Evolutionary conservation across 2,888 invertebrate species (phyloP).

Genomic region (Nomada fabriciana): DNA sequence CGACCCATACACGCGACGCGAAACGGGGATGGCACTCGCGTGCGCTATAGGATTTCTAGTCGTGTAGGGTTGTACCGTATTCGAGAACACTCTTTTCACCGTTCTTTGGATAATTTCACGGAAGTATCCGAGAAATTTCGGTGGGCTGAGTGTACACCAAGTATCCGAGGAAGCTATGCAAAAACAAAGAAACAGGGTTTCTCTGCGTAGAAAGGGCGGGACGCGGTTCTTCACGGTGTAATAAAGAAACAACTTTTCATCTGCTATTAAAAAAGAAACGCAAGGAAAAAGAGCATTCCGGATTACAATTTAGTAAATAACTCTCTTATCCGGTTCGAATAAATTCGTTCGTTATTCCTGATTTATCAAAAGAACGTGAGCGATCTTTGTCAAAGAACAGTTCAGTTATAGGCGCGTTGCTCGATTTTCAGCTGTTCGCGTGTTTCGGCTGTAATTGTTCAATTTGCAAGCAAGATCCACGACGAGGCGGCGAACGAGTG

Average conservation of each 20-base stretch:
- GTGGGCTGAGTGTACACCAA: neutral
- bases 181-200: constrained; percentile 18
- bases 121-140: constrained; percentile 47
- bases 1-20: neutral
- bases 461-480: constrained; percentile 37
- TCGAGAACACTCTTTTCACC: constrained; percentile 18
- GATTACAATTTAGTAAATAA: neutral
- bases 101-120: constrained; percentile 34
- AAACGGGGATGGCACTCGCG: constrained; percentile 41
- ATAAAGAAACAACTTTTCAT: constrained; percentile 36
- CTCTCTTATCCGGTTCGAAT: neutral
- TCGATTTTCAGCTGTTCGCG: constrained; percentile 27
- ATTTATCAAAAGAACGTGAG: no score
- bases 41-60: constrained; percentile 20
- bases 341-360: neutral
- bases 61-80: constrained; percentile 9
- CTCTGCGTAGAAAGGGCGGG: neutral
- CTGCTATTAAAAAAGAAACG: neutral
- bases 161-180: neutral
- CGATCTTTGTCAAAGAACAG: neutral
- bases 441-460: constrained; percentile 37
- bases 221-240: constrained; percentile 24
- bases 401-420: constrained; percentile 15
- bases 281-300: neutral
- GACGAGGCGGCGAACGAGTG: neutral